A percentile compares a stretch with the other conserved stretches of the same genome.
Evolutionary conservation across 2,888 invertebrate genomes (phyloP).

Genomic region (Macrostomum cliftonense): DNA sequence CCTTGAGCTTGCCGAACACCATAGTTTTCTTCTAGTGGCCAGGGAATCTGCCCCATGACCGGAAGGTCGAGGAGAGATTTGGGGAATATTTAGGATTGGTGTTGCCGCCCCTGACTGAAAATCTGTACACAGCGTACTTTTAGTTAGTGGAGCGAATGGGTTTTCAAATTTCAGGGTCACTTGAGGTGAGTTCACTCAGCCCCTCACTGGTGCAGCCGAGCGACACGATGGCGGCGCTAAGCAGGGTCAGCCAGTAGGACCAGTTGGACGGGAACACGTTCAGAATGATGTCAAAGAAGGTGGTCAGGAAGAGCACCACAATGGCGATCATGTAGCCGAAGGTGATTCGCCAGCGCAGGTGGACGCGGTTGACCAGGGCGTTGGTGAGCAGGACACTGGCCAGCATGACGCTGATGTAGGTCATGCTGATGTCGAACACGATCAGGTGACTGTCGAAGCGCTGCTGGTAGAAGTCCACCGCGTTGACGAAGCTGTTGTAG

Average conservation of each 20-base stretch:
- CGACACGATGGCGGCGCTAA: slow-evolving; percentile 64
- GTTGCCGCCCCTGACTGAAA: too few relatives aligned
- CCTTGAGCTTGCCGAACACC: too few relatives aligned
- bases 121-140: too few relatives aligned
- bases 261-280: slow-evolving; percentile 57
- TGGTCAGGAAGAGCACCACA: slow-evolving; percentile 59
- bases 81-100: too few relatives aligned
- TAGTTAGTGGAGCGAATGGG: too few relatives aligned
- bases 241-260: slow-evolving; percentile 61
- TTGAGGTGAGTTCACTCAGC: slow-evolving; percentile 19
- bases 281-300: slow-evolving; percentile 67
- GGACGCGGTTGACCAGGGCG: slow-evolving; percentile 58
- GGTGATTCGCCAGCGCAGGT: slow-evolving; percentile 61
- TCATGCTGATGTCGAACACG: slow-evolving; percentile 74
- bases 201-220: slow-evolving; percentile 58
- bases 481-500: slow-evolving; percentile 81
- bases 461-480: slow-evolving; percentile 72
- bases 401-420: slow-evolving; percentile 73
- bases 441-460: slow-evolving; percentile 65
- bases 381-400: slow-evolving; percentile 68
- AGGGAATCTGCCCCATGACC: too few relatives aligned
- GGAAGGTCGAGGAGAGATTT: too few relatives aligned
- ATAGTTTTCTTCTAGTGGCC: too few relatives aligned
- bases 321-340: slow-evolving; percentile 71
- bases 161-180: too few relatives aligned